Evolutionary conservation across 92 coral and sea anemone species (phyloP).

Genomic region (Epizoanthus illoricatus): DNA sequence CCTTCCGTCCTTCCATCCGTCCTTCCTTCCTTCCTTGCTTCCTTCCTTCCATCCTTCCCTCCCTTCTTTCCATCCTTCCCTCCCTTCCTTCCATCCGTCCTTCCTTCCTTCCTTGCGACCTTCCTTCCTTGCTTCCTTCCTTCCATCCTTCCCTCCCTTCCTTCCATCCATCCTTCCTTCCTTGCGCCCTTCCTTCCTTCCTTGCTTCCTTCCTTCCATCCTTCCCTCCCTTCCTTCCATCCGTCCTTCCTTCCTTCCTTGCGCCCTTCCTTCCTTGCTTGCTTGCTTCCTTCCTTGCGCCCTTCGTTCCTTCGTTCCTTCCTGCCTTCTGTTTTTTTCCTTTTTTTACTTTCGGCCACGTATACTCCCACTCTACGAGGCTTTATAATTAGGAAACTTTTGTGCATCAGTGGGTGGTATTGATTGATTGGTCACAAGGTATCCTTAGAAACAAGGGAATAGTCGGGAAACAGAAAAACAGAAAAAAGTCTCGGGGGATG

Average conservation of each 20-base stretch:
- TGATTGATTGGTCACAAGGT: no score
- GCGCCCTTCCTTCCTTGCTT: conserved; percentile 6
- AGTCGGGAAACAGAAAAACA: no score
- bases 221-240: neutral
- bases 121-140: conserved; percentile 18
- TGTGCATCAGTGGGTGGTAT: no score
- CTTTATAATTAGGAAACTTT: neutral
- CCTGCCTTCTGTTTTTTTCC: neutral
- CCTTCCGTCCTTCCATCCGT: conserved; percentile 8
- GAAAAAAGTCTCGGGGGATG: neutral
- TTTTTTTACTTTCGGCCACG: neutral
- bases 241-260: conserved; percentile 7
- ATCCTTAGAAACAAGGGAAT: neutral
- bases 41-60: neutral
- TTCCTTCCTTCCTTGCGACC: neutral
- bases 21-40: conserved; percentile 11
- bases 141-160: neutral
- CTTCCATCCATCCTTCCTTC: conserved; percentile 18
- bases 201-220: neutral
- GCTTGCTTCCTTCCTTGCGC: neutral
- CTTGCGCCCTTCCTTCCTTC: neutral
- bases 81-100: conserved; percentile 1
- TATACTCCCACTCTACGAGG: neutral
- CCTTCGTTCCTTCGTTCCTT: neutral
- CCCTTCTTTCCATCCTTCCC: neutral